These are phyloP conservation scores for Notodonta dromedarius DNA, from an alignment of 2,888 invertebrate species.

Conservation along the genomic window DNA sequence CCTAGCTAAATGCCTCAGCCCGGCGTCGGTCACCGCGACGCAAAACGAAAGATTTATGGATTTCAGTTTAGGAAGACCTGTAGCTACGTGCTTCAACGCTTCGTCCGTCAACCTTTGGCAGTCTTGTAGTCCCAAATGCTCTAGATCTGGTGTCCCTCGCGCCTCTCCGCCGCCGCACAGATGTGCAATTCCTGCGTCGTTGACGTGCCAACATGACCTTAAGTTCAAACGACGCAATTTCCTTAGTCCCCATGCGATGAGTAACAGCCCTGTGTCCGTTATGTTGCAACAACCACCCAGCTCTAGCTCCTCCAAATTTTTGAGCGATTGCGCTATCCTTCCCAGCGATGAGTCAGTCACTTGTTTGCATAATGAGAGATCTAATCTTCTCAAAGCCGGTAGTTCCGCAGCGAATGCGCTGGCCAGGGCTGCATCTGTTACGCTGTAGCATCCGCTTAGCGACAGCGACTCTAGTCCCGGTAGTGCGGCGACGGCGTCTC, in stretches of 20 bases:
- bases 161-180: slow-evolving; percentile 90
- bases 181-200: slow-evolving; percentile 95
- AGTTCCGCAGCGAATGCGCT: slow-evolving; percentile 92
- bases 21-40: slow-evolving; percentile 96
- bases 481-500: slow-evolving; percentile 93
- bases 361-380: slow-evolving; percentile 97
- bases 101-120: slow-evolving; percentile 97
- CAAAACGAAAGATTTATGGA: slow-evolving; percentile 97
- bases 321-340: slow-evolving; percentile 92
- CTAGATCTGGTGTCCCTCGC: slow-evolving; percentile 92
- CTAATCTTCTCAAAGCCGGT: slow-evolving; percentile 90
- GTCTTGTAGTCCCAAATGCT: slow-evolving; percentile 95
- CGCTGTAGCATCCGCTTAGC: slow-evolving; percentile 96
- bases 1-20: slow-evolving; percentile 93
- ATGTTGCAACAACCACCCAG: slow-evolving; percentile 96
- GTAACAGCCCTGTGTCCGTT: slow-evolving; percentile 93
- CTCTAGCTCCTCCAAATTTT: slow-evolving; percentile 94
- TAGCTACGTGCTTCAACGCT: slow-evolving; percentile 92
- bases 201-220: slow-evolving; percentile 96
- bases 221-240: slow-evolving; percentile 93
- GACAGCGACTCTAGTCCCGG: slow-evolving; percentile 95
- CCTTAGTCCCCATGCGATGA: slow-evolving; percentile 94
- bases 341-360: slow-evolving; percentile 95
- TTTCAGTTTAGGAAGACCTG: slow-evolving; percentile 91
- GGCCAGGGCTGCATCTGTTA: slow-evolving; percentile 93